Conservation (phyloP, 2,888 invertebrate genomes). For the Isoperla grammatica region DNA sequence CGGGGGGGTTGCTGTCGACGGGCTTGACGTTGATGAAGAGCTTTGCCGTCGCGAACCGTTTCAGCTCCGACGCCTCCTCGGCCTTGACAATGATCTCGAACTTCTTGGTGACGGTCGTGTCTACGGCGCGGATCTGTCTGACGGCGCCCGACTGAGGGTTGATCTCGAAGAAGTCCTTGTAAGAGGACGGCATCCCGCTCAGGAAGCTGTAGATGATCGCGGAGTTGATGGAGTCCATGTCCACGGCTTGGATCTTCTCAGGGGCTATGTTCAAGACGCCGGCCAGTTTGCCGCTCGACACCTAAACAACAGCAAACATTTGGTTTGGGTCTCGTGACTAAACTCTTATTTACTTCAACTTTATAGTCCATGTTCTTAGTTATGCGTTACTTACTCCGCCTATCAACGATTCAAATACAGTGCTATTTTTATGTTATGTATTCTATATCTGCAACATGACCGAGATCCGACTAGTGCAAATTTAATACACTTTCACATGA, state of each 20-base stretch:
- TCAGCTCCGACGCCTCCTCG: conserved; percentile 73
- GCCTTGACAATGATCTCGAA: conserved; percentile 81
- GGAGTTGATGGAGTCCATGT: conserved; percentile 82
- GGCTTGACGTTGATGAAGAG: conserved; percentile 75
- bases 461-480: no score
- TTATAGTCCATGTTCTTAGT: no score
- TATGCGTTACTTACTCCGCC: no score
- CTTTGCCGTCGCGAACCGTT: conserved; percentile 77
- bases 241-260: conserved; percentile 84
- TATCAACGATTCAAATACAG: no score
- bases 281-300: conserved; percentile 74
- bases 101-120: conserved; percentile 70
- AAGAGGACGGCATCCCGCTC: conserved; percentile 72
- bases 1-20: conserved; percentile 80
- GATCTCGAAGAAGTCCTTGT: conserved; percentile 75
- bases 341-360: no score
- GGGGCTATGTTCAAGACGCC: conserved; percentile 79
- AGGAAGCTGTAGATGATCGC: conserved; percentile 77
- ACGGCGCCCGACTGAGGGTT: conserved; percentile 74
- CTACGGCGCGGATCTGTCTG: conserved; percentile 72
- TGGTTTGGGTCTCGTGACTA: no score
- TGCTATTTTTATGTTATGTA: no score
- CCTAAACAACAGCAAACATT: conserved; percentile 46
- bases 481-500: no score
- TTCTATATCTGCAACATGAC: no score